phyloP scores from a whole-genome alignment of 2,113 vertebrate genomes.

The Solea solea region DNA sequence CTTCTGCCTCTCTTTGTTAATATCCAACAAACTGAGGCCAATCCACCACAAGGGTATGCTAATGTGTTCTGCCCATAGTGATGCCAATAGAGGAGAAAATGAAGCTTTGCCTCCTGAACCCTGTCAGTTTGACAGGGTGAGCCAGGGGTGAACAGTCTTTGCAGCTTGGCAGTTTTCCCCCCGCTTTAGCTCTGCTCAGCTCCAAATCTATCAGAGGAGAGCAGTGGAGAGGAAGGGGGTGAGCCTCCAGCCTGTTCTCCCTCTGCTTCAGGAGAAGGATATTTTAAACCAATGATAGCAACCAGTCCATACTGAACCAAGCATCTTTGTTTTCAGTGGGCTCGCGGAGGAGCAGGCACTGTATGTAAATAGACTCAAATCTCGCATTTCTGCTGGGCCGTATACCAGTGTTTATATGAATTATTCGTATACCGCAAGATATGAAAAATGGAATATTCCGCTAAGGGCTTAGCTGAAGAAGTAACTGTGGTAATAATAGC shows the following conservation, averaged over 20 bases:
- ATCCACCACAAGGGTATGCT: slow-evolving; percentile 58
- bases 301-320: slow-evolving; percentile 8
- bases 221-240: slow-evolving; percentile 5
- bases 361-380: too few relatives aligned
- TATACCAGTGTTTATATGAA: too few relatives aligned
- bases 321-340: slow-evolving; percentile 23
- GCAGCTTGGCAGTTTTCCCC: slow-evolving; percentile 24
- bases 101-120: slow-evolving; percentile 50
- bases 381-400: too few relatives aligned
- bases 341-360: neutral
- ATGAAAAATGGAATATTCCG: too few relatives aligned
- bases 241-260: slow-evolving; percentile 28
- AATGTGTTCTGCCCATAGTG: slow-evolving; percentile 56
- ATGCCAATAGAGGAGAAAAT: slow-evolving; percentile 51
- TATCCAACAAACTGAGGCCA: slow-evolving; percentile 53
- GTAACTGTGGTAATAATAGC: too few relatives aligned
- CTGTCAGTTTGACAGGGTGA: slow-evolving; percentile 55
- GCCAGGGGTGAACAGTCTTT: slow-evolving; percentile 38
- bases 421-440: too few relatives aligned
- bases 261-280: slow-evolving; percentile 18
- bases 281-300: slow-evolving; percentile 24
- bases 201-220: neutral
- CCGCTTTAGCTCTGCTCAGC: slow-evolving; percentile 13
- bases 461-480: too few relatives aligned
- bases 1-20: slow-evolving; percentile 56